These are phyloP conservation scores for Psilanteris sp. DNA, from an alignment of 1,140 invertebrate species.

Conservation along the genomic window DNA sequence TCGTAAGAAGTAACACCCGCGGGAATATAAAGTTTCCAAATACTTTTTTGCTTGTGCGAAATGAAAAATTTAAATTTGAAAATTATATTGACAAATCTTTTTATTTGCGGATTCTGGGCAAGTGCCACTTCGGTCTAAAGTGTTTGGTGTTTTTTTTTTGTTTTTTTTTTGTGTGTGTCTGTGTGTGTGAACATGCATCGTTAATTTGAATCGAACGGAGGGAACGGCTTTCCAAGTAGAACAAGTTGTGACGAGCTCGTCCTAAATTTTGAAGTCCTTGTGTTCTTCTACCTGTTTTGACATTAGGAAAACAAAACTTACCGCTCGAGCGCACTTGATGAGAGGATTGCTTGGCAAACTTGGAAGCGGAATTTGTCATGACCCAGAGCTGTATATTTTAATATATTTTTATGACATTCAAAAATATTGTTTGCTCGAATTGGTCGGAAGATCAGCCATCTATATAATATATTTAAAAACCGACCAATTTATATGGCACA, in stretches of 20 bases:
- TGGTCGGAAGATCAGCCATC: too few species aligned
- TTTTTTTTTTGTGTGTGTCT: constrained; percentile 3
- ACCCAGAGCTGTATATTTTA: not conserved
- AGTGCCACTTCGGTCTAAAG: constrained; percentile 6
- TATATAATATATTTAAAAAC: too few species aligned
- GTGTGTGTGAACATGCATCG: not conserved
- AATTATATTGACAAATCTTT: constrained; percentile 24
- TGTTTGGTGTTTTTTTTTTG: constrained; percentile 18
- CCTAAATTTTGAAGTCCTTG: constrained; percentile 4
- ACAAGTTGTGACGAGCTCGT: not conserved
- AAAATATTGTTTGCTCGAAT: not conserved
- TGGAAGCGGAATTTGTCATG: constrained; percentile 18
- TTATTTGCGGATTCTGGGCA: constrained; percentile 4
- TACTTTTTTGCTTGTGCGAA: constrained; percentile 3
- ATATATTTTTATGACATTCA: not conserved
- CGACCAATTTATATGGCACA: too few species aligned
- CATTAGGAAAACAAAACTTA: constrained; percentile 10
- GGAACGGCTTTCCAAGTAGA: constrained; percentile 8
- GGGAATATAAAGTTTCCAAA: constrained; percentile 22
- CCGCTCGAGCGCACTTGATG: constrained; percentile 3
- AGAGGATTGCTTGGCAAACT: constrained; percentile 5
- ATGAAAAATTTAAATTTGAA: constrained; percentile 29
- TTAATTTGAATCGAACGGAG: constrained; percentile 4
- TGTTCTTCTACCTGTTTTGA: constrained; percentile 12
- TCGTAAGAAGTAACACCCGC: constrained; percentile 11